Percentiles rank a stretch among this genome's conserved stretches.
These are phyloP conservation scores for Medauroidea extradentata DNA, from an alignment of 1,140 invertebrate genomes.

Conservation along the genomic window DNA sequence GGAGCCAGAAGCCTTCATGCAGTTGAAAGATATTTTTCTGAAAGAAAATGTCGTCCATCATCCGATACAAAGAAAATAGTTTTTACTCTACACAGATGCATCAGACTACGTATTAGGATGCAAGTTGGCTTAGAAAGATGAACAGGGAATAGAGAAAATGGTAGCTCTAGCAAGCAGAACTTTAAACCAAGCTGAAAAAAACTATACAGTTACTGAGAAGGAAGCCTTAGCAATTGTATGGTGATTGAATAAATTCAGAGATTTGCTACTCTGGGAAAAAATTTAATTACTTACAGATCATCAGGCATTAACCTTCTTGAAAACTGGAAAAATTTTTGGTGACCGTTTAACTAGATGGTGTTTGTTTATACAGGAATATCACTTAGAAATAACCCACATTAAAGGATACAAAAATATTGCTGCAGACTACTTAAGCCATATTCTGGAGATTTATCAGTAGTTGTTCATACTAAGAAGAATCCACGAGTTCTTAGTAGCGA, in stretches of 20 bases:
- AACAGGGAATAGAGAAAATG: slow-evolving; percentile 24
- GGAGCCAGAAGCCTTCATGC: slow-evolving; percentile 23
- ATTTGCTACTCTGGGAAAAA: slow-evolving; percentile 40
- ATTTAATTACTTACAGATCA: slow-evolving; percentile 50
- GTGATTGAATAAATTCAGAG: slow-evolving; percentile 41
- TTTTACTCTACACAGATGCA: slow-evolving; percentile 30
- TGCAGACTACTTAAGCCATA: slow-evolving; percentile 19
- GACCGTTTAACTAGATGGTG: slow-evolving; percentile 43
- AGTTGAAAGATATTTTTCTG: slow-evolving; percentile 28
- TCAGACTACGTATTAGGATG: slow-evolving; percentile 29
- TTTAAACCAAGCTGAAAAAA: slow-evolving; percentile 36
- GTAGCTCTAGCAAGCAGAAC: slow-evolving; percentile 43
- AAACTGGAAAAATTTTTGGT: slow-evolving; percentile 37
- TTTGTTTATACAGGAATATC: slow-evolving; percentile 39
- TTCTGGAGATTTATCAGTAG: too few species aligned
- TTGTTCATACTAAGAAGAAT: too few species aligned
- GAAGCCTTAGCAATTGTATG: slow-evolving; percentile 46
- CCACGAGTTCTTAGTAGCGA: too few species aligned
- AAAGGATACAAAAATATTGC: slow-evolving; percentile 32
- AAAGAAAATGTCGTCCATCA: slow-evolving; percentile 19
- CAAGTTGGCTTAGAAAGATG: slow-evolving; percentile 25
- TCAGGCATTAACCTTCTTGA: slow-evolving; percentile 42
- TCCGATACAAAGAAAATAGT: slow-evolving; percentile 27
- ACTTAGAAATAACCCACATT: slow-evolving; percentile 32
- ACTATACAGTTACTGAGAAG: slow-evolving; percentile 43